A percentile compares a stretch with the other conserved stretches of the same genome.
These are phyloP conservation scores for Rana temporaria DNA, from an alignment of 2,113 vertebrate genomes.

Conservation along the genomic window DNA sequence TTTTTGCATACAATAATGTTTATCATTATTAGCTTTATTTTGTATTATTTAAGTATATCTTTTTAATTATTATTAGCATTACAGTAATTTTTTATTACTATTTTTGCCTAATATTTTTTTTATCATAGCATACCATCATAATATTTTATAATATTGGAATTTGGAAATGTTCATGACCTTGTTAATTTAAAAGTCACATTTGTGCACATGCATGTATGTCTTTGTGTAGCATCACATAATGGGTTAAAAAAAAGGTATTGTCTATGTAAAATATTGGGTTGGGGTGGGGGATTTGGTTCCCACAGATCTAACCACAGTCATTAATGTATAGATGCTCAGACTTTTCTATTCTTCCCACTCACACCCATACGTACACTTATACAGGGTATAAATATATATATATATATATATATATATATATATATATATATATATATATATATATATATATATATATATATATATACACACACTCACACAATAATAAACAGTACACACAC, in stretches of 20 bases:
- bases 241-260: conserved; percentile 14
- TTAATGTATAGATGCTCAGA: neutral
- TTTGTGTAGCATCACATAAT: neutral
- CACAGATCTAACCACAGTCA: conserved; percentile 13
- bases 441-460: neutral
- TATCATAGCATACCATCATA: too few relatives aligned
- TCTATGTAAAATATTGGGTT: neutral
- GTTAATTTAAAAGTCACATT: too few relatives aligned
- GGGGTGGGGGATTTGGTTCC: conserved; percentile 3
- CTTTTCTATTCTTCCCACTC: conserved; percentile 6
- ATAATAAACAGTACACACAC: neutral
- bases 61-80: too few relatives aligned
- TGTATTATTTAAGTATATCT: too few relatives aligned
- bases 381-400: too few relatives aligned
- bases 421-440: neutral
- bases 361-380: neutral
- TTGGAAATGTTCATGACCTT: too few relatives aligned
- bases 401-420: neutral
- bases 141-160: too few relatives aligned
- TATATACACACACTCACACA: too few relatives aligned
- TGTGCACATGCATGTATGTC: neutral
- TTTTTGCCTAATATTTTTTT: too few relatives aligned
- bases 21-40: too few relatives aligned
- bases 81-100: too few relatives aligned
- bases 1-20: too few relatives aligned